Evolutionary conservation across 1,140 invertebrate species (phyloP).

Genomic region (Eueides isabella): DNA sequence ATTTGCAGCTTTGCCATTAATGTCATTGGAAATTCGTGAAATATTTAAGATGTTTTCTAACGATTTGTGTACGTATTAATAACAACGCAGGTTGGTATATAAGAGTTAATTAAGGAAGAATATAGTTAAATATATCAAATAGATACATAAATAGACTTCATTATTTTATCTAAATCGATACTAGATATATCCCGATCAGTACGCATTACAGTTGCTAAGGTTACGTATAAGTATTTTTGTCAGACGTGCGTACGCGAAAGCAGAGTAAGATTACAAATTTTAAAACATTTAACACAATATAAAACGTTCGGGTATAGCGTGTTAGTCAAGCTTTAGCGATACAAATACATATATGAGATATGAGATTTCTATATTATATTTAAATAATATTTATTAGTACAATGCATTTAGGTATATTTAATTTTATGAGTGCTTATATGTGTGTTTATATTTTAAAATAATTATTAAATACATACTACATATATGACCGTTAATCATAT

Average conservation of each 20-base stretch:
- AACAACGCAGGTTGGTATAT: constrained; percentile 56
- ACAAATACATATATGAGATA: constrained; percentile 25
- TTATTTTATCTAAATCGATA: constrained; percentile 52
- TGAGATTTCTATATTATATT: constrained; percentile 21
- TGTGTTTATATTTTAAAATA: constrained; percentile 13
- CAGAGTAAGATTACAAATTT: constrained; percentile 50
- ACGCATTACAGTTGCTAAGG: constrained; percentile 78
- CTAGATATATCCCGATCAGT: constrained; percentile 64
- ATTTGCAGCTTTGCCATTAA: constrained; percentile 58
- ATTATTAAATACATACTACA: background rate
- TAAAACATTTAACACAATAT: constrained; percentile 39
- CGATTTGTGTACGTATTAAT: constrained; percentile 59
- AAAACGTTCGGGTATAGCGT: constrained; percentile 25
- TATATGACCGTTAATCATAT: too few relatives aligned
- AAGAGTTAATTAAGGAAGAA: constrained; percentile 70
- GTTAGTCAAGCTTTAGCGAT: constrained; percentile 38
- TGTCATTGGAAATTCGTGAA: constrained; percentile 33
- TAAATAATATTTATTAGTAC: constrained; percentile 20
- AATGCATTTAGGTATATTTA: constrained; percentile 10
- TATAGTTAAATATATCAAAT: constrained; percentile 60
- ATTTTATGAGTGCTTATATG: constrained; percentile 11
- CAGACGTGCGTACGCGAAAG: constrained; percentile 70
- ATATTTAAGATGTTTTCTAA: constrained; percentile 81
- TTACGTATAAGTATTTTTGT: constrained; percentile 48
- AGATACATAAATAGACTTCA: constrained; percentile 54